phyloP scores from a whole-genome alignment of 2,113 vertebrate genomes.

The Alaudala cheleensis region DNA sequence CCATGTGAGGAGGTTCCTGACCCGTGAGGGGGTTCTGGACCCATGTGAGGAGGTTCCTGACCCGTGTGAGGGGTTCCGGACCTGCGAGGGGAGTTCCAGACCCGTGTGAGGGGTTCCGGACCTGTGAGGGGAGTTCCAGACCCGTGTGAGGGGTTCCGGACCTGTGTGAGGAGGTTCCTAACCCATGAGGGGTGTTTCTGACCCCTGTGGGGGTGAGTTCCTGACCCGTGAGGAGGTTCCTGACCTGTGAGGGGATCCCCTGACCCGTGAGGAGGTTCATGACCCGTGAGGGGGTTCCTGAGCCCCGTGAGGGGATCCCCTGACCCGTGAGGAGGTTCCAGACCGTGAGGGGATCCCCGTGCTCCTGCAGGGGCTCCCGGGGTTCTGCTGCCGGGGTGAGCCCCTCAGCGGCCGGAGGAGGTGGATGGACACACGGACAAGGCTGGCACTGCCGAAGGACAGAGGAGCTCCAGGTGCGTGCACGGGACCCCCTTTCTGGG shows the following conservation, averaged over 20 bases:
- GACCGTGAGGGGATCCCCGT: accelerated
- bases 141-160: too few relatives aligned
- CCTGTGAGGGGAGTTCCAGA: too few relatives aligned
- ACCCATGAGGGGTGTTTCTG: too few relatives aligned
- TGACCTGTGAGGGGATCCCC: too few relatives aligned
- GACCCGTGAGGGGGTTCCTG: too few relatives aligned
- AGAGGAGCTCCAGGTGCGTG: accelerated
- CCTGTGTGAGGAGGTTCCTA: too few relatives aligned
- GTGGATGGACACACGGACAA: accelerated
- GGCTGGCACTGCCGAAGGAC: not conserved
- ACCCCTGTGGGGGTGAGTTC: not conserved
- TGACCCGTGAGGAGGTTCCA: not conserved
- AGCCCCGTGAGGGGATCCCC: too few relatives aligned
- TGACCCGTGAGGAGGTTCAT: too few relatives aligned
- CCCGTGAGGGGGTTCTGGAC: too few relatives aligned
- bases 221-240: not conserved
- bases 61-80: too few relatives aligned
- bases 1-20: too few relatives aligned
- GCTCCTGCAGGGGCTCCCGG: accelerated
- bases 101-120: not conserved
- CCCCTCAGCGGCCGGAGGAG: accelerated
- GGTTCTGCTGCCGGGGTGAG: not conserved
- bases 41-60: too few relatives aligned
- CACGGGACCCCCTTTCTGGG: accelerated
- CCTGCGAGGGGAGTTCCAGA: not conserved